Evolutionary conservation across 2,888 invertebrate species (phyloP).

Genomic region (Perithous albicinctus): DNA sequence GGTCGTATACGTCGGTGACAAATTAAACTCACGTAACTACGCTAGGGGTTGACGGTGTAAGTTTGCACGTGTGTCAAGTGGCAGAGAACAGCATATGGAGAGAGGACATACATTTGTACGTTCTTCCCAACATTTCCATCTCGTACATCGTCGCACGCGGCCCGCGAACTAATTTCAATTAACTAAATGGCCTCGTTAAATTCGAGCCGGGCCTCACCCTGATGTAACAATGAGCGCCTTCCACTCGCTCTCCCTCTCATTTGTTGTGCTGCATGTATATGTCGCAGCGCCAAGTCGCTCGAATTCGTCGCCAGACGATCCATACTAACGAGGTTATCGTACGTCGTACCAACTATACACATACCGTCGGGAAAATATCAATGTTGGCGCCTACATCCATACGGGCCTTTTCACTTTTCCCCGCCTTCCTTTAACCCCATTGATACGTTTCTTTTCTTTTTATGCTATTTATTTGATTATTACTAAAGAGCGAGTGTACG

Average conservation of each 20-base stretch:
- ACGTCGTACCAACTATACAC: slow-evolving; percentile 20
- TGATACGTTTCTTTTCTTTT: neutral
- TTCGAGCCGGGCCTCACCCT: slow-evolving; percentile 57
- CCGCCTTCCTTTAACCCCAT: neutral
- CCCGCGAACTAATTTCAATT: slow-evolving; percentile 71
- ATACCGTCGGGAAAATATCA: slow-evolving; percentile 2
- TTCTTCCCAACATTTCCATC: slow-evolving; percentile 64
- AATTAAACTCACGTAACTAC: too few relatives aligned
- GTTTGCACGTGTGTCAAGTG: neutral
- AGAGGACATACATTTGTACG: slow-evolving; percentile 17
- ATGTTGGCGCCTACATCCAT: neutral
- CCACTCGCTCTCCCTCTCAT: slow-evolving; percentile 37
- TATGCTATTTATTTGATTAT: neutral
- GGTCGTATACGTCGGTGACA: too few relatives aligned
- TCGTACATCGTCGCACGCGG: slow-evolving; percentile 69
- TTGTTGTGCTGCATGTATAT: neutral
- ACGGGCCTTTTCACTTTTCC: neutral
- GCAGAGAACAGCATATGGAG: neutral
- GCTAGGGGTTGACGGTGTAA: neutral
- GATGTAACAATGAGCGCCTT: slow-evolving; percentile 45
- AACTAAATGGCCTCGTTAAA: slow-evolving; percentile 68
- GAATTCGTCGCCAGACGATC: slow-evolving; percentile 48
- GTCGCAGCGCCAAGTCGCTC: slow-evolving; percentile 15
- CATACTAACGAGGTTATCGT: slow-evolving; percentile 60
- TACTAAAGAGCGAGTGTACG: neutral